A percentile compares a stretch with the other conserved stretches of the same genome.
These are phyloP conservation scores for Caenorhabditis becei DNA, from an alignment of 2,888 invertebrate species.

Conservation along the genomic window DNA sequence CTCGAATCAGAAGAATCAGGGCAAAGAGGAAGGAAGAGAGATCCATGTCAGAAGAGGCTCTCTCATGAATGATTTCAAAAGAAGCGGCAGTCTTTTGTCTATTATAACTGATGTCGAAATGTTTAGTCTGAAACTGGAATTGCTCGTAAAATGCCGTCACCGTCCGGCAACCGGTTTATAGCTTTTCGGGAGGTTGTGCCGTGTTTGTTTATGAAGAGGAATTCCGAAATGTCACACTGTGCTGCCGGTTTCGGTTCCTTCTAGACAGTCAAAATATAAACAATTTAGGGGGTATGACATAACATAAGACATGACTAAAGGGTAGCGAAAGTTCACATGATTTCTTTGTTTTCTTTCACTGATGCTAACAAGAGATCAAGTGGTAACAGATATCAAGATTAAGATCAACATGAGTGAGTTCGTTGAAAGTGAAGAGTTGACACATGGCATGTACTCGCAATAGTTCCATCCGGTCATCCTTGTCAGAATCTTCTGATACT, in stretches of 20 bases:
- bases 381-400: neutral
- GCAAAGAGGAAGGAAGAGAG: too few species aligned
- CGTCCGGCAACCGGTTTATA: conserved; percentile 53
- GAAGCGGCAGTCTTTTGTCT: neutral
- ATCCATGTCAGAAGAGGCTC: too few species aligned
- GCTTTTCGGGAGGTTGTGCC: conserved; percentile 60
- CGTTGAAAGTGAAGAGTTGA: too few species aligned
- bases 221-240: conserved; percentile 25
- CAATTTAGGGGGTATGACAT: too few species aligned
- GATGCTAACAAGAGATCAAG: too few species aligned
- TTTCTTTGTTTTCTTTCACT: too few species aligned
- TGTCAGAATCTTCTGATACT: conserved; percentile 48
- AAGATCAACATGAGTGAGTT: neutral
- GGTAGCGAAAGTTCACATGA: too few species aligned
- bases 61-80: too few species aligned
- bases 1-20: neutral
- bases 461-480: conserved; percentile 52
- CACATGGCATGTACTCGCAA: conserved; percentile 55
- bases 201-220: conserved; percentile 41
- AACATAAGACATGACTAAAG: too few species aligned
- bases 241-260: conserved; percentile 24
- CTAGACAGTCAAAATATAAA: neutral
- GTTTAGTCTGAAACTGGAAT: conserved; percentile 48
- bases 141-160: conserved; percentile 55
- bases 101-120: conserved; percentile 13